Percentiles rank a stretch among this genome's conserved stretches.
Conservation (phyloP, 2,113 vertebrate genomes). For the Prochilodus magdalenae region DNA sequence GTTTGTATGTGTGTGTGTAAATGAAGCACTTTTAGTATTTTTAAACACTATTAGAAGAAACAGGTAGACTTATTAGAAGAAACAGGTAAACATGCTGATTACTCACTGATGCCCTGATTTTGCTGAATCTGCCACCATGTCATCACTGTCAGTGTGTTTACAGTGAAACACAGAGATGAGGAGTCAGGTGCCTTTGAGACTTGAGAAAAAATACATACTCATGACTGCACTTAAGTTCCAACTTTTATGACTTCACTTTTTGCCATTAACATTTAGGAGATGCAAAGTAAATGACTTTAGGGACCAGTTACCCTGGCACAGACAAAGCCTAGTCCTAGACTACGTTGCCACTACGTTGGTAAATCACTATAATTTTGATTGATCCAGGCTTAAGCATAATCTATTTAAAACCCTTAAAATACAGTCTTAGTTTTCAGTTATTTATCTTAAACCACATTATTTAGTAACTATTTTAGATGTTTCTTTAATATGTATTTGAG, state of each 20-base stretch:
- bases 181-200: not conserved
- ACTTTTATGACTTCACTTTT: not conserved
- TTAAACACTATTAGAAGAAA: not conserved
- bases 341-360: too few species aligned
- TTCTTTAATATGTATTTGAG: too few species aligned
- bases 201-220: not conserved
- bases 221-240: not conserved
- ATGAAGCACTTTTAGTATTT: constrained; percentile 6
- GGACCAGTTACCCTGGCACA: too few species aligned
- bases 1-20: constrained; percentile 18
- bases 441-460: too few species aligned
- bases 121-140: not conserved
- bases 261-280: too few species aligned
- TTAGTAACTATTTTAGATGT: too few species aligned
- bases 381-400: too few species aligned
- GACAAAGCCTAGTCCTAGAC: too few species aligned
- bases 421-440: too few species aligned
- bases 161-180: not conserved
- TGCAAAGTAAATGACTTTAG: too few species aligned
- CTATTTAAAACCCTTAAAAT: not conserved
- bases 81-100: not conserved
- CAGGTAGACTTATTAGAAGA: too few species aligned
- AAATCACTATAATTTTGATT: too few species aligned
- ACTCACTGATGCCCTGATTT: not conserved
- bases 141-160: not conserved